Conservation (phyloP, 2,113 vertebrate species). For the Motacilla alba region DNA sequence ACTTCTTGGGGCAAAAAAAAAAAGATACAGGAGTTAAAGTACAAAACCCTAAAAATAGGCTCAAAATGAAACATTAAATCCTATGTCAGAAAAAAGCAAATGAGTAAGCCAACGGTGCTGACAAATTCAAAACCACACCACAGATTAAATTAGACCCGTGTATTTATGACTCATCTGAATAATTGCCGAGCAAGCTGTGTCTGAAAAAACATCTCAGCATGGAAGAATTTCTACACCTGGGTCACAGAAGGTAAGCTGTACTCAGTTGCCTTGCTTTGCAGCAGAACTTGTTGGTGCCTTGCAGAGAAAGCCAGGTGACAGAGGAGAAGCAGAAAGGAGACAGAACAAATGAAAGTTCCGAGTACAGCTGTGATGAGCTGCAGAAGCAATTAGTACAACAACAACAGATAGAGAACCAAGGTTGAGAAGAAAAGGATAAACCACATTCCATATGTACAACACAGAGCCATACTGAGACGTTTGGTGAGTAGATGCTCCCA, state of each 20-base stretch:
- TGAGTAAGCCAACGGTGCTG: background rate
- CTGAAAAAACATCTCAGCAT: constrained; percentile 4
- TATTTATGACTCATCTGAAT: constrained; percentile 33
- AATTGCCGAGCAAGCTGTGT: constrained; percentile 1
- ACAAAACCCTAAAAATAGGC: background rate
- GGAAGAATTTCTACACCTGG: constrained; percentile 16
- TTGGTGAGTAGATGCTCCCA: background rate
- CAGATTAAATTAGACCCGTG: constrained; percentile 3
- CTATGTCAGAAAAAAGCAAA: background rate
- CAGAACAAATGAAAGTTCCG: background rate
- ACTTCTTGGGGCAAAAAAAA: background rate
- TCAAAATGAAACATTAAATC: background rate
- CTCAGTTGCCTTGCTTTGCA: background rate
- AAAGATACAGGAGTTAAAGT: background rate
- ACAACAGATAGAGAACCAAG: background rate
- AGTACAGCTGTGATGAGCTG: background rate
- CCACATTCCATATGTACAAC: background rate
- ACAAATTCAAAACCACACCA: background rate
- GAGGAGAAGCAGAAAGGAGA: background rate
- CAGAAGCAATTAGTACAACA: background rate
- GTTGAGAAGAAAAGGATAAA: background rate
- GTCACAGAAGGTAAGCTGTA: constrained; percentile 39
- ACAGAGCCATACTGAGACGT: background rate
- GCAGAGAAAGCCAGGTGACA: background rate
- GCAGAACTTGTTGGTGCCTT: background rate